Base-by-base conservation (phyloP, 2,888 invertebrate genomes). In the Oasisia sp. region DNA sequence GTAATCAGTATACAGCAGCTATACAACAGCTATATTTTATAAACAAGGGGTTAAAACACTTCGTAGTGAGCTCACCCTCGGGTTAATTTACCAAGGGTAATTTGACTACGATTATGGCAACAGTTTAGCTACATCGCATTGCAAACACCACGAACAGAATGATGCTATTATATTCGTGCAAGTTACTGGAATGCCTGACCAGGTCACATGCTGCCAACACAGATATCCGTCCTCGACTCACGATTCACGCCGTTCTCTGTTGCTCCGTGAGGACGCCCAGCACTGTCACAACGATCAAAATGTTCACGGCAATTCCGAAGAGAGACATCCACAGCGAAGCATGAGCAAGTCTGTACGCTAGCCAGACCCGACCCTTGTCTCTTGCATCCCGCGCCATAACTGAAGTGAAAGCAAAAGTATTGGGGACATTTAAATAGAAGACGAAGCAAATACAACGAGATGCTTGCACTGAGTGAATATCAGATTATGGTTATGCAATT, bases 321-420 rank as follows among this genome's bases (percentile, higher is more conserved):
- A 74, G 74, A 74, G 74, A 74, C 74, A 19, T 74, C 74, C 74
- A 74, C 74, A 74, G 74, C 74, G 74, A 74, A 74, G 74, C 74
- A 3, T 74, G 74, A n/a, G 74, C 19, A 27, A 74, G n/a, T 74
- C n/a, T 74, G 4, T 74, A n/a, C 74, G 74, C 14, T 74, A 27
- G 74, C 74, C 74, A 74, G 19, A 74, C 7, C 27, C 19, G 14
- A 27, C 74, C 74, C 27, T 74, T n/a, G 1, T 74, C 27, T 74
- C 7, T 74, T 74, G 74, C 74, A 74, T 74, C 27, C 74, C 74
- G 74, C 74, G 74, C 74, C 74, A 74, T 74, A 19, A 74, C 74
- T 74, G 74, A 74, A 74, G 74, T n/a, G 74, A 74, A 74, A 74
- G 74, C n/a, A 14, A 50, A 50, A 50, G 5, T 50, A 50, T 14